These are phyloP conservation scores for Rhagium mordax DNA, from an alignment of 2,888 invertebrate species.

Conservation along the genomic window DNA sequence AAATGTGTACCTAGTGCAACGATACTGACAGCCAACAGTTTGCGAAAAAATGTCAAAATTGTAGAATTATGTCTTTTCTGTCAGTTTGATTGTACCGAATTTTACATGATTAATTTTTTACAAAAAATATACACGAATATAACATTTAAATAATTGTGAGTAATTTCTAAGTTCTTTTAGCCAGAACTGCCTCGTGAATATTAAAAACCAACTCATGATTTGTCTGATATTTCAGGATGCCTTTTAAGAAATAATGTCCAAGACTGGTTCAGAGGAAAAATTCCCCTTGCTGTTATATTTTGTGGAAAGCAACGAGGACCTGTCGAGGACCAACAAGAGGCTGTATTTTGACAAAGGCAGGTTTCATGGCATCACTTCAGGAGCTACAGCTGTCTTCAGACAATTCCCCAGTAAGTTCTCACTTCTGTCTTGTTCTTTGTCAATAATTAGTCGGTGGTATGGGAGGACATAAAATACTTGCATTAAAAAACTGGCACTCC, in stretches of 20 bases:
- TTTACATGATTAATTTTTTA: constrained; percentile 17
- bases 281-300: constrained; percentile 66
- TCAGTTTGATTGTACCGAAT: constrained; percentile 24
- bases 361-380: constrained; percentile 64
- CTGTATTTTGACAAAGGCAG: constrained; percentile 62
- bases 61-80: constrained; percentile 7
- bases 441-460: too few relatives aligned
- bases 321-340: constrained; percentile 56
- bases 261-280: constrained; percentile 61
- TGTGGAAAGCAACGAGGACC: constrained; percentile 59
- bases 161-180: too few relatives aligned
- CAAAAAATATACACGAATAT: not conserved
- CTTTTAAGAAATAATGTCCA: constrained; percentile 41
- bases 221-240: constrained; percentile 42
- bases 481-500: too few relatives aligned
- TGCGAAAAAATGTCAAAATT: constrained; percentile 1
- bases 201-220: not conserved
- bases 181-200: too few relatives aligned
- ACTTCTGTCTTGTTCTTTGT: too few relatives aligned
- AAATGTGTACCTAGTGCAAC: too few relatives aligned
- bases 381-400: constrained; percentile 67
- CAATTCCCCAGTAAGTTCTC: constrained; percentile 70
- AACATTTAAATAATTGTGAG: constrained; percentile 17
- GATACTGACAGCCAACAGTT: not conserved
- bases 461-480: too few relatives aligned